These are phyloP conservation scores for Synanthedon myopaeformis DNA, from an alignment of 2,888 invertebrate species.

Conservation along the genomic window DNA sequence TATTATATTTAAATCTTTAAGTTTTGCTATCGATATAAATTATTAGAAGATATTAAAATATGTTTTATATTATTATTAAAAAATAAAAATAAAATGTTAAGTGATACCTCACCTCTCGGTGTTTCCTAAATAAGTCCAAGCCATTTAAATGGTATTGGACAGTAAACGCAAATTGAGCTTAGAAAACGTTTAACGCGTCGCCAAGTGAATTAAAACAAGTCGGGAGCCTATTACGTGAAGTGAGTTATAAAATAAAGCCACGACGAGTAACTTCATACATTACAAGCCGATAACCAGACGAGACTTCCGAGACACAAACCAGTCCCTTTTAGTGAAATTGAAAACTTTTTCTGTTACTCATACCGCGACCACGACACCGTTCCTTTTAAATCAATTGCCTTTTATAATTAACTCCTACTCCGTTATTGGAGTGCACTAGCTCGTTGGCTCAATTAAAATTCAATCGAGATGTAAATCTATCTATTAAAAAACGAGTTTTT, in stretches of 20 bases:
- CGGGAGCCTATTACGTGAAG: slow-evolving; percentile 62
- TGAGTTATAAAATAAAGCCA: slow-evolving; percentile 68
- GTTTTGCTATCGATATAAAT: no score
- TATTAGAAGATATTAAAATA: no score
- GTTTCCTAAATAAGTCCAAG: neutral
- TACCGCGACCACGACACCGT: slow-evolving; percentile 60
- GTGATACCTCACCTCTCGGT: neutral
- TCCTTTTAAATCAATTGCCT: slow-evolving; percentile 69
- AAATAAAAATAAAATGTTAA: no score
- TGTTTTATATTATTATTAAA: no score
- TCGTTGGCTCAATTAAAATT: slow-evolving; percentile 62
- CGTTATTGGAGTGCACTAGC: slow-evolving; percentile 60
- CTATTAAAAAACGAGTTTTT: slow-evolving; percentile 45
- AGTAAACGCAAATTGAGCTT: slow-evolving; percentile 34
- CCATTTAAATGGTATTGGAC: slow-evolving; percentile 2
- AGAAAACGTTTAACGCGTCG: slow-evolving; percentile 34
- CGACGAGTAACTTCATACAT: slow-evolving; percentile 67
- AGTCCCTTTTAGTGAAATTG: slow-evolving; percentile 72
- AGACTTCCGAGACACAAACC: slow-evolving; percentile 71
- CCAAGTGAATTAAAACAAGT: slow-evolving; percentile 54
- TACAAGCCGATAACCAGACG: slow-evolving; percentile 71
- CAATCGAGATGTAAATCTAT: slow-evolving; percentile 61
- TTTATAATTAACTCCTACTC: slow-evolving; percentile 65
- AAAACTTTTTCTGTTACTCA: slow-evolving; percentile 71
- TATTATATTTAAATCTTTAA: no score